Base-by-base conservation (phyloP, 2,113 vertebrate genomes). In the Oenanthe melanoleuca region DNA sequence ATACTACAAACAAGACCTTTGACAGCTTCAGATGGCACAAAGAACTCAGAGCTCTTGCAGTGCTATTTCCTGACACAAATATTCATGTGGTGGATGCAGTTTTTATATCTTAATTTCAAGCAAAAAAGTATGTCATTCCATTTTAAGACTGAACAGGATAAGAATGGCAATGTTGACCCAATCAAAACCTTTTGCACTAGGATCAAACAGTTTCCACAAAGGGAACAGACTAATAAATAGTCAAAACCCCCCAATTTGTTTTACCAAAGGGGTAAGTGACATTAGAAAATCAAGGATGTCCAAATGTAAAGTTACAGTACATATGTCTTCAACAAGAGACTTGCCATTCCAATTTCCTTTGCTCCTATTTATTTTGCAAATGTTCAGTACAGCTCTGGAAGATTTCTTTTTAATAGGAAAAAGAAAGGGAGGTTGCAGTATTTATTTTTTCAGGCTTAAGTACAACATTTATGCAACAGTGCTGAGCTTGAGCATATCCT, bases 291-390 rank as follows among this genome's bases (percentile, higher is more conserved):
- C 42, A 18, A 55, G 34, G 15, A 59, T 42, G 67, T 6, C 12
- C 0, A 0, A 73, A 70, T 25, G 18, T 34, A 50, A 84, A 81
- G 23, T 71, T 47, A 69, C 7, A 61, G 12, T 25, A 67, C 4
- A 3, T 26, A 55, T 0, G 0, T 24, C 42, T 80, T 70, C 47
- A 63, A 21, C 0, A 2, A 80, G 28, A 84, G 11, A 50, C 6
- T 34, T 42, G 12, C 14, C 17, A 10, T 66, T 70, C 16, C 34
- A 38, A 6, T 74, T 55, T 73, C 50, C 38, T 63, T 42, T 66
- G 9, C 38, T 84, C 33, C 45, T 13, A 33, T 55, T 77, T 63
- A 65, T 80, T 88, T 66, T 70, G 7, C 33, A 55, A 70, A 29
- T 5, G 12, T 33, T 70, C 59, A 53, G 40, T n/a, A 33, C 9